Conservation (phyloP, 2,797 vertebrate genomes). For the Morus bassanus region DNA sequence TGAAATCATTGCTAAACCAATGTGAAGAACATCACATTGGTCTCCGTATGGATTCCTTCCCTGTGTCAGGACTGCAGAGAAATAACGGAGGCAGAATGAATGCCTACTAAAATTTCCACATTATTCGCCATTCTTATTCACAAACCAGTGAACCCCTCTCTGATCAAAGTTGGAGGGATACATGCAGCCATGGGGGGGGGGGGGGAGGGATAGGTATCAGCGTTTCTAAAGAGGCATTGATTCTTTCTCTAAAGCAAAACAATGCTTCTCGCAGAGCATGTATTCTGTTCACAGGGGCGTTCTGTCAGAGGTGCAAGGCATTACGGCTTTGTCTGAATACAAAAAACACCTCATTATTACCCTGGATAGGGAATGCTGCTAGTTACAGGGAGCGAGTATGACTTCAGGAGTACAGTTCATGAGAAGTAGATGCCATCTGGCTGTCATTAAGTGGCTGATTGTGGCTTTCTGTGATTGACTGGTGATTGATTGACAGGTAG, state of each 20-base stretch:
- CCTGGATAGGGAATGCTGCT: constrained; percentile 16
- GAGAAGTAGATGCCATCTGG: constrained; percentile 67
- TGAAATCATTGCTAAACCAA: constrained; percentile 60
- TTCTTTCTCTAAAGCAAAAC: neutral
- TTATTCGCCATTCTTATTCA: constrained; percentile 37
- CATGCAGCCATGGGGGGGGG: neutral
- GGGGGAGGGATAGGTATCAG: too few relatives aligned
- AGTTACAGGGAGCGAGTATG: constrained; percentile 28
- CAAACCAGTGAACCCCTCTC: neutral
- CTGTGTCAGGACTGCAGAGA: constrained; percentile 9
- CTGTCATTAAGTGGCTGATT: constrained; percentile 66
- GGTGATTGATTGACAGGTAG: constrained; percentile 72
- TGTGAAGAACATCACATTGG: constrained; percentile 34
- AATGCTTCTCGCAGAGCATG: neutral
- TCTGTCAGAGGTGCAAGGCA: constrained; percentile 47
- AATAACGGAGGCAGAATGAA: neutral
- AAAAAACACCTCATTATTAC: constrained; percentile 60
- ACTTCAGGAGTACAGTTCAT: constrained; percentile 66
- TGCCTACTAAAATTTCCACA: neutral
- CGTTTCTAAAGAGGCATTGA: constrained; percentile 23
- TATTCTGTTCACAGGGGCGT: constrained; percentile 10
- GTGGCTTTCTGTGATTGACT: constrained; percentile 65
- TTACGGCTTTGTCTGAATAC: constrained; percentile 54
- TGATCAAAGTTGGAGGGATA: neutral
- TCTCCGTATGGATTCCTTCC: neutral